phyloP scores from a whole-genome alignment of 2,797 vertebrate genomes.

The Eulemur rubriventer region DNA sequence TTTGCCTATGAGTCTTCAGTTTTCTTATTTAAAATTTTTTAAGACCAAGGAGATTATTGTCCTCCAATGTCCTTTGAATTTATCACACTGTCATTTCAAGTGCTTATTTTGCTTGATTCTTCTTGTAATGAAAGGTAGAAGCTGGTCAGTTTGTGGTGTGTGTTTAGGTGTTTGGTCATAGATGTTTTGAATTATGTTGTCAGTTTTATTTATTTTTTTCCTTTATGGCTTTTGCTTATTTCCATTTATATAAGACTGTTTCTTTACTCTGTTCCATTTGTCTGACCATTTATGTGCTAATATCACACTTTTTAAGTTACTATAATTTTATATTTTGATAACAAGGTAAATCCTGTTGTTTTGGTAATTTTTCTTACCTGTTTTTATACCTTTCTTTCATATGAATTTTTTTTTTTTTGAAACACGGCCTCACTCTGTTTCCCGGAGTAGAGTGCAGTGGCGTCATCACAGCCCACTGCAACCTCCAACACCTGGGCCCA shows the following conservation, averaged over 20 bases:
- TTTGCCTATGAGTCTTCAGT: neutral
- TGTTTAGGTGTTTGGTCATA: neutral
- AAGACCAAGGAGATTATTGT: neutral
- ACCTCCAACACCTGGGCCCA: no score
- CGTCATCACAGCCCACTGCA: no score
- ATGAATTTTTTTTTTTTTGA: neutral
- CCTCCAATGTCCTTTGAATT: neutral
- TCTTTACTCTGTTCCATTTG: slow-evolving; percentile 14
- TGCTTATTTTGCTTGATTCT: neutral
- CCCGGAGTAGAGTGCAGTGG: no score
- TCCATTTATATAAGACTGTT: neutral
- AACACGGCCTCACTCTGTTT: no score
- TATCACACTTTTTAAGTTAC: neutral
- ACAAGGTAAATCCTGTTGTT: neutral
- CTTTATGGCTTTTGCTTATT: slow-evolving; percentile 15
- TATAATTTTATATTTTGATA: slow-evolving; percentile 29
- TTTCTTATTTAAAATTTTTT: neutral
- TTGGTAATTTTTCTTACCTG: neutral
- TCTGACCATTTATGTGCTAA: neutral
- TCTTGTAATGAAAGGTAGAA: neutral
- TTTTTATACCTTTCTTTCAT: neutral
- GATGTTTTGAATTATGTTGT: neutral
- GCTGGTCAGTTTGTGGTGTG: neutral
- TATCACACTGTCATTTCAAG: neutral
- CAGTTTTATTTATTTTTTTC: neutral